phyloP scores from a whole-genome alignment of 2,888 invertebrate genomes.

The Silvanus unidentatus region DNA sequence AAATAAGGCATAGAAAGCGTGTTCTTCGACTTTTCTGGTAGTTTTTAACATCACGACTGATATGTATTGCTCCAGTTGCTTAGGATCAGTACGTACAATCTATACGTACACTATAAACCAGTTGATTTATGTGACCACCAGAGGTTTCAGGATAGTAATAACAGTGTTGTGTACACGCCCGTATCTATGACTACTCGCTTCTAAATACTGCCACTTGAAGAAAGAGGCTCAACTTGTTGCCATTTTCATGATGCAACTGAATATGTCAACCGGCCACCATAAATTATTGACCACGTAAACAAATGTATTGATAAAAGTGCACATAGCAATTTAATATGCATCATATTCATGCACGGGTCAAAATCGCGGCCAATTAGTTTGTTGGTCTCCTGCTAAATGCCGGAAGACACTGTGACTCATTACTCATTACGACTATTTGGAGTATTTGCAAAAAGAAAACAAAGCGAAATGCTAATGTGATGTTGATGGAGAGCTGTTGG shows the following conservation, averaged over 20 bases:
- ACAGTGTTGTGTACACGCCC: constrained; percentile 17
- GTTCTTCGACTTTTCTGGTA: constrained; percentile 37
- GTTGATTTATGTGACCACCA: constrained; percentile 38
- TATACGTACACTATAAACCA: constrained; percentile 22
- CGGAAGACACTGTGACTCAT: too few species aligned
- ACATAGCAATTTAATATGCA: background rate
- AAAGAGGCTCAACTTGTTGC: background rate
- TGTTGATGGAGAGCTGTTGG: too few species aligned
- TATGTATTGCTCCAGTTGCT: constrained; percentile 42
- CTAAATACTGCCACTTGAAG: background rate
- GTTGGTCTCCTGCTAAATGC: too few species aligned
- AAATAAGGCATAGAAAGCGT: constrained; percentile 15
- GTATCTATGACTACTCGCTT: constrained; percentile 3
- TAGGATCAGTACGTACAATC: constrained; percentile 38
- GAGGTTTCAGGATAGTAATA: constrained; percentile 29
- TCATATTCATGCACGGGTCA: too few species aligned
- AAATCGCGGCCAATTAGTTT: too few species aligned
- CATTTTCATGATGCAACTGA: constrained; percentile 15
- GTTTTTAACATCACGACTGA: constrained; percentile 42
- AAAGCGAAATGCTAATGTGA: too few species aligned
- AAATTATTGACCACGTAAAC: constrained; percentile 16
- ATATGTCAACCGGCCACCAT: constrained; percentile 11
- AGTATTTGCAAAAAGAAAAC: too few species aligned
- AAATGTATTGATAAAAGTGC: constrained; percentile 12
- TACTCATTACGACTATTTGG: too few species aligned